Conservation (phyloP, 2,797 vertebrate genomes). For the Oreortyx pictus region DNA sequence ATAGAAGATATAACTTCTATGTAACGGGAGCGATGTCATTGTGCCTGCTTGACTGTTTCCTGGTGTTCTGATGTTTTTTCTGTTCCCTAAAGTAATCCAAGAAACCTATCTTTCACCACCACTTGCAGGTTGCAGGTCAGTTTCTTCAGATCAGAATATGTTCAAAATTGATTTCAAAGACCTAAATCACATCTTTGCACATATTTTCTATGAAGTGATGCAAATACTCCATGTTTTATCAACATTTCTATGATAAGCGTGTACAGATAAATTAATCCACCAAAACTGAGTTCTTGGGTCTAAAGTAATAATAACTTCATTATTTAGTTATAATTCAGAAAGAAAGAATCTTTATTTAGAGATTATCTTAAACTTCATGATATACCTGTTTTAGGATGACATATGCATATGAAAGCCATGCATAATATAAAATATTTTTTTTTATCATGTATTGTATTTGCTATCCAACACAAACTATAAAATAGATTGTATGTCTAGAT, state of each 20-base stretch:
- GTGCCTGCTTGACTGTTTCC: background rate
- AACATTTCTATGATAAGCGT: background rate
- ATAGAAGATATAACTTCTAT: background rate
- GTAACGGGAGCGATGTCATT: background rate
- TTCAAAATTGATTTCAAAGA: background rate
- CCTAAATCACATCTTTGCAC: background rate
- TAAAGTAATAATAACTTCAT: no score
- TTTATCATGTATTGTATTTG: background rate
- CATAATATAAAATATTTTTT: background rate
- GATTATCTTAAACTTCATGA: background rate
- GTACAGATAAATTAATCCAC: background rate
- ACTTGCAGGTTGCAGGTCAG: fast-evolving
- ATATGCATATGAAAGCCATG: background rate
- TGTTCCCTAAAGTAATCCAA: background rate
- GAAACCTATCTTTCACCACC: background rate
- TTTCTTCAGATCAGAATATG: background rate
- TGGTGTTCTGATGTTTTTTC: no score
- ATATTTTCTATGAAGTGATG: background rate
- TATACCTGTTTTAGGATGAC: background rate
- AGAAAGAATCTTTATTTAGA: background rate
- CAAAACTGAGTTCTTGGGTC: no score
- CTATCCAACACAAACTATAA: background rate
- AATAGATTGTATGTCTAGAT: background rate
- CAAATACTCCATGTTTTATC: background rate
- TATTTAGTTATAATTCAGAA: no score